Percentiles rank a stretch among this genome's conserved stretches.
These are phyloP conservation scores for Acanthosepion pharaonis DNA, from an alignment of 2,888 invertebrate species.

Conservation along the genomic window DNA sequence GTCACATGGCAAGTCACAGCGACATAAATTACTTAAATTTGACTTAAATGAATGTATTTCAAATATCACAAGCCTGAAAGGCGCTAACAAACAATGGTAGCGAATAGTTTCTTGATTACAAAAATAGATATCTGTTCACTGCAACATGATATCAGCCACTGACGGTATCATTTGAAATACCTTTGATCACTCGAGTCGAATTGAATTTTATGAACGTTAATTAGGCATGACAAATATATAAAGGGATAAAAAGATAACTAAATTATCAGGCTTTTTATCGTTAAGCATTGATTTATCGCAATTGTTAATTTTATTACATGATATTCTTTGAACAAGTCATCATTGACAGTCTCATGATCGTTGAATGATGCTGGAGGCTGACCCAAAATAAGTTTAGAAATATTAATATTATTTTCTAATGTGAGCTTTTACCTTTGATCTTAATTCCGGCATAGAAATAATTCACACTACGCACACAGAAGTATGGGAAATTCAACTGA, in stretches of 20 bases:
- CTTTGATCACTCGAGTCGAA: background rate
- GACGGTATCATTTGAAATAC: background rate
- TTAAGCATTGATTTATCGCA: background rate
- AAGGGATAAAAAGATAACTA: background rate
- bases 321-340: background rate
- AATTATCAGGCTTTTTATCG: background rate
- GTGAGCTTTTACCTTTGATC: no score
- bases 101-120: background rate
- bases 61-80: no score
- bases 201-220: background rate
- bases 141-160: background rate
- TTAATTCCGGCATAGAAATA: no score
- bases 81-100: no score
- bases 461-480: no score
- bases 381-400: background rate
- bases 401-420: background rate
- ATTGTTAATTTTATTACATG: background rate
- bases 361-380: background rate
- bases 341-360: background rate
- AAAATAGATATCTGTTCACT: background rate
- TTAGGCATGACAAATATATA: background rate
- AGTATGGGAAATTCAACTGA: no score
- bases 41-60: no score
- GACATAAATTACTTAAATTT: no score
- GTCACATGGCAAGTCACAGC: no score